Evolutionary conservation across 1,140 invertebrate genomes (phyloP), one percentile per base, ranked within the genome.

Genomic region (Atta cephalotes): DNA sequence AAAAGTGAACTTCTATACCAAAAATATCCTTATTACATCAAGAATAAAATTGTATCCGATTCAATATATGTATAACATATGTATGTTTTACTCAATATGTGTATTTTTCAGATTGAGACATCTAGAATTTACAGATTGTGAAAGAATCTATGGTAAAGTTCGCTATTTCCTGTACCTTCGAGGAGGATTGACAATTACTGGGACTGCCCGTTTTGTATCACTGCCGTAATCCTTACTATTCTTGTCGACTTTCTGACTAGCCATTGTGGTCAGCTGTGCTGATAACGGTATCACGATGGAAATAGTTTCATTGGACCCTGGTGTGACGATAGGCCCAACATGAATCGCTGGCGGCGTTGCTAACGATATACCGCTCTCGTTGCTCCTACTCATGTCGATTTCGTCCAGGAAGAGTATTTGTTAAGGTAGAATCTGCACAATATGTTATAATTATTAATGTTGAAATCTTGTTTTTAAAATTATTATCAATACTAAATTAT

Each of bases 221-320:
- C 90, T 92, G 10, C 18, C 53, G 5, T 76, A 87, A 72, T 92
- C 91, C 10, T 89, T 90, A 35, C 82, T 88, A 0, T 89, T 53
- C 4, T 89, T 88, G 2, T 89, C 66, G 16, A 82, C 39, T 25
- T 87, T 89, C 25, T 90, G 89, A 18, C 60, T 72, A 31, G 85
- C 63, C 35, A 89, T 78, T 3, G 91, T 89, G 3, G 91, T 85
- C 87, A 85, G 65, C n/a, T 87, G 87, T 0, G 86, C 80, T n/a
- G 72, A 88, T 74, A 85, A 88, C 49, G 94, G 95, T 90, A 95
- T 95, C 49, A 95, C 93, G 66, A 95, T 95, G 1, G 95, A 95
- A 74, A 95, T 95, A 1, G 94, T 94, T 63, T 95, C 94, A 53
- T 93, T 94, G 7, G 92, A 92, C 0, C 89, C 90, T 4, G 93